A percentile compares a stretch with the other conserved stretches of the same genome.
Conservation (phyloP, 2,797 vertebrate genomes). For the Steatocranus sp. region DNA sequence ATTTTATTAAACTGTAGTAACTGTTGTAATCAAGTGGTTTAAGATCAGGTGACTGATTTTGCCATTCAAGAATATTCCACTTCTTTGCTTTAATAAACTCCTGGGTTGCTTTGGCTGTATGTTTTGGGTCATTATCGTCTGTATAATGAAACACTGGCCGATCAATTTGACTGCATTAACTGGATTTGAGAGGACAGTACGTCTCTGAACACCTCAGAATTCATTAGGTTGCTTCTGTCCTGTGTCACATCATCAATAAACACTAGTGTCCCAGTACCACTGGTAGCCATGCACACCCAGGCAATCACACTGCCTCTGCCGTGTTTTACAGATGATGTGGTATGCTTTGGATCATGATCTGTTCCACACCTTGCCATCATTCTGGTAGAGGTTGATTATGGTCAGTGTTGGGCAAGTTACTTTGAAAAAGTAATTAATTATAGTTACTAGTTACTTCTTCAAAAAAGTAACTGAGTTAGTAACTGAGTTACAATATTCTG, state of each 20-base stretch:
- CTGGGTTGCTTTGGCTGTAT: background rate
- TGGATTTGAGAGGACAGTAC: background rate
- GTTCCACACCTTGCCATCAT: background rate
- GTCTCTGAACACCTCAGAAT: background rate
- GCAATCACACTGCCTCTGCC: background rate
- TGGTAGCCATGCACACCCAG: background rate
- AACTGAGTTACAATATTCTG: too few species aligned
- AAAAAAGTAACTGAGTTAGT: too few species aligned
- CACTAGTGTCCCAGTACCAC: background rate
- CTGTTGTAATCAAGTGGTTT: background rate
- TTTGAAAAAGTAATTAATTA: too few species aligned
- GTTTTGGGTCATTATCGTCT: background rate
- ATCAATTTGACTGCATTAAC: background rate
- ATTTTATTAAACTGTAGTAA: background rate
- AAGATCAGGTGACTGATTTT: background rate
- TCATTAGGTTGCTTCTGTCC: background rate
- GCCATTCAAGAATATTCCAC: background rate
- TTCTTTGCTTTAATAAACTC: background rate
- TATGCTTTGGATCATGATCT: background rate
- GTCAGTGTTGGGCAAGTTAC: too few species aligned
- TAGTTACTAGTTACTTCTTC: too few species aligned
- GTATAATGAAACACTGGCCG: background rate
- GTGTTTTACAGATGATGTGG: background rate
- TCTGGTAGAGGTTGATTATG: background rate
- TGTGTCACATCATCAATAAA: background rate